Conservation (phyloP, 2,113 vertebrate species). For the Marmota monax region DNA sequence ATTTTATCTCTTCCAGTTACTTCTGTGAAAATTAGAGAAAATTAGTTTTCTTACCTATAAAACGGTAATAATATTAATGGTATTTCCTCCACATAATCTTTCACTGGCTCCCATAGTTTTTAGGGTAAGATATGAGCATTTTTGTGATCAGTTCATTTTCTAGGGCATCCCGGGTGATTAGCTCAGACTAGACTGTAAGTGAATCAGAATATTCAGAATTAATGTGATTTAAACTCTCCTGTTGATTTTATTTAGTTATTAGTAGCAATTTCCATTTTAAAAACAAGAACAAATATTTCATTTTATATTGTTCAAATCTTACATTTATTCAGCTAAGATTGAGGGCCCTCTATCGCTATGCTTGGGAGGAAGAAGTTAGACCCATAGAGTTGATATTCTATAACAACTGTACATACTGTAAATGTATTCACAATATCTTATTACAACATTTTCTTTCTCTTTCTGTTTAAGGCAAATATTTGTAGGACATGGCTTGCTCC, state of each 20-base stretch:
- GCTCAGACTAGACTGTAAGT: background rate
- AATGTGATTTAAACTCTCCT: background rate
- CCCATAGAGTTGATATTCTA: background rate
- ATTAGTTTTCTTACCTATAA: conserved; percentile 14
- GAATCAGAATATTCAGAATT: background rate
- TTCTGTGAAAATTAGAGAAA: background rate
- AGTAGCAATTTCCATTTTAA: background rate
- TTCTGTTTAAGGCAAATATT: background rate
- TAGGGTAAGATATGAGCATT: background rate
- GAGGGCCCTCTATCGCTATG: rapidly evolving
- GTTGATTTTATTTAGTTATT: background rate
- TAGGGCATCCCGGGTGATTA: background rate
- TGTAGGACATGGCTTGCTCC: background rate
- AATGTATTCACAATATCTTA: background rate
- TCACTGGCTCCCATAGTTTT: background rate
- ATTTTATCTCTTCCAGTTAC: background rate
- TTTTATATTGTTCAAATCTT: too few relatives aligned
- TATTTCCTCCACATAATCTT: background rate
- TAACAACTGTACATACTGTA: background rate
- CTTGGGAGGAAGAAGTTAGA: background rate
- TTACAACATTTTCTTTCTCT: background rate
- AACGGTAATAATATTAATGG: background rate
- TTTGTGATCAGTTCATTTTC: background rate
- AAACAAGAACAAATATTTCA: too few relatives aligned
- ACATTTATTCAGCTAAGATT: too few relatives aligned